Percentiles rank a stretch among this genome's conserved stretches.
Conservation (phyloP, 2,797 vertebrate species). For the Syncerus caffer region DNA sequence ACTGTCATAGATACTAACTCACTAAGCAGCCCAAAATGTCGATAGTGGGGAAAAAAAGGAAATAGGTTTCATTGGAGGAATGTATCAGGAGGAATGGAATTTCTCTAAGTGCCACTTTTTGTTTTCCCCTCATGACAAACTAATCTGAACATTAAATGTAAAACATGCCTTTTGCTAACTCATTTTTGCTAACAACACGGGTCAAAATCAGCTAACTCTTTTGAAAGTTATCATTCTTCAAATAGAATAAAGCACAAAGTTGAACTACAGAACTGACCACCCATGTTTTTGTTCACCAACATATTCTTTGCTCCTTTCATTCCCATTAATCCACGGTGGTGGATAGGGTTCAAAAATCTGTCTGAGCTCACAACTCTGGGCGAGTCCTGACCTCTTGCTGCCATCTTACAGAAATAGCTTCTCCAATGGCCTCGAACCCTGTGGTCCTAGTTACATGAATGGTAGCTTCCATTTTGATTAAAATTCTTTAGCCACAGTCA, state of each 20-base stretch:
- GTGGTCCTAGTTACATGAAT: background rate
- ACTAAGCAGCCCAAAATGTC: background rate
- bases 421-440: background rate
- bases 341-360: constrained; percentile 23
- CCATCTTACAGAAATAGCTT: constrained; percentile 25
- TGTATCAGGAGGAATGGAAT: background rate
- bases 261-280: background rate
- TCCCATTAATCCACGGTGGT: background rate
- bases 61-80: background rate
- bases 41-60: background rate
- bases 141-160: constrained; percentile 19
- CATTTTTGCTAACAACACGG: background rate
- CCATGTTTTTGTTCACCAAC: constrained; percentile 5
- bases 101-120: background rate
- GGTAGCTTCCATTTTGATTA: constrained; percentile 52
- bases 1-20: background rate
- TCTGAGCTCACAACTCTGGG: background rate
- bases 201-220: background rate
- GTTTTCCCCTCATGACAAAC: background rate
- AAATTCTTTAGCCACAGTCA: constrained; percentile 53
- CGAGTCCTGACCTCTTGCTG: background rate
- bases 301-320: constrained; percentile 35
- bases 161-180: background rate
- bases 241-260: constrained; percentile 21
- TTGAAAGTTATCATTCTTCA: constrained; percentile 28